Evolutionary conservation across 1,140 invertebrate genomes (phyloP), one percentile per base, ranked within the genome.

Genomic region (Meloidogyne chitwoodi): DNA sequence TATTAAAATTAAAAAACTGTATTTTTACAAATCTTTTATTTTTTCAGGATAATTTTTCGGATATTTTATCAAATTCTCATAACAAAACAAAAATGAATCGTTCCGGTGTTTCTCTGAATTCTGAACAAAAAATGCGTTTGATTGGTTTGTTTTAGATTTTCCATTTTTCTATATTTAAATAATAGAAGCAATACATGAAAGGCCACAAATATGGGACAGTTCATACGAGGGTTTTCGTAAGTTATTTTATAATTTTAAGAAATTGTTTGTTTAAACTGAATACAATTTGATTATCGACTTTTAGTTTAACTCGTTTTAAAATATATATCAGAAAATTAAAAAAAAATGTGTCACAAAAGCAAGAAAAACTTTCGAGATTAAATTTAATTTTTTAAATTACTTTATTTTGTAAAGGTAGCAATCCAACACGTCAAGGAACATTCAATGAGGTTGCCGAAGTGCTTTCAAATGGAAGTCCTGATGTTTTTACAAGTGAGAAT

Each of bases 401-500:
- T n/a, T n/a, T n/a, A n/a, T n/a, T n/a, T n/a, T n/a, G n/a, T n/a
- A n/a, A n/a, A n/a, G n/a, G n/a, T n/a, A 68, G 63, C 34, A 48
- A 34, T 34, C 64, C 38, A 22, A 48, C 73, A n/a, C 74, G 76
- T 63, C 71, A 74, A 22, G 34, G 27, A 16, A 75, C 76, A 12
- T 77, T 77, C 16, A 77, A 77, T 56, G 76, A 77, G 19, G 67
- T 77, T 31, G 73, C 73, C 8, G 26, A 29, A 34, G 26, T 68
- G 5, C 48, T 77, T 44, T 77, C 76, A 11, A 75, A 77, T 29
- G 16, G 24, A 8, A 27, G 62, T 22, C 6, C 48, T n/a, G 48
- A 77, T 16, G 34, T 27, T 22, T 77, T 68, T 68, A 75, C 76
- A 64, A 41, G 75, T 77, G 38, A 34, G 41, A 62, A 27, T 22